Evolutionary conservation across 2,888 invertebrate genomes (phyloP).

Genomic region (Nezara viridula): DNA sequence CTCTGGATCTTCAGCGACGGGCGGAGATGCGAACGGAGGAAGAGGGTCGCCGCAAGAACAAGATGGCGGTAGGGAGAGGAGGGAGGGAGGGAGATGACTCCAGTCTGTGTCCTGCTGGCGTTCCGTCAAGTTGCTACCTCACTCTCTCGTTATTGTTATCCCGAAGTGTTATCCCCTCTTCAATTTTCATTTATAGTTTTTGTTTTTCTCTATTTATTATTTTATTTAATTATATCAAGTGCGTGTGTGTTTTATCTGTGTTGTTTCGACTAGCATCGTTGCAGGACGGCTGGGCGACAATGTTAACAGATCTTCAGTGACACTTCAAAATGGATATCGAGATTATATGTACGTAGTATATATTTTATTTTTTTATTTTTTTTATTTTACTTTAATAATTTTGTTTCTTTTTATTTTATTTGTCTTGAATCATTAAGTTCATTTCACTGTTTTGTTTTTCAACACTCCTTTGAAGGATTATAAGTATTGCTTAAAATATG

Average conservation of each 20-base stretch:
- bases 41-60: not conserved
- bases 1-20: not conserved
- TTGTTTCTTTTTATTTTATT: not conserved
- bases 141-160: not conserved
- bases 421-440: too few relatives aligned
- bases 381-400: not conserved
- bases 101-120: conserved; percentile 15
- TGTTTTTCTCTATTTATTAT: not conserved
- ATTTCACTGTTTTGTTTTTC: too few relatives aligned
- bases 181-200: not conserved
- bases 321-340: conserved; percentile 10
- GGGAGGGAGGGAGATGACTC: conserved; percentile 17
- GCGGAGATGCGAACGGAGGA: conserved; percentile 14
- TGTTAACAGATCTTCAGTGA: conserved; percentile 2
- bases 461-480: not conserved
- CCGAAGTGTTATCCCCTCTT: not conserved
- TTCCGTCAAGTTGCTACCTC: not conserved
- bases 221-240: not conserved
- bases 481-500: not conserved
- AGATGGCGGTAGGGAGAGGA: not conserved
- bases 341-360: not conserved
- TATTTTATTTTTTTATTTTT: not conserved
- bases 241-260: not conserved
- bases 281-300: not conserved
- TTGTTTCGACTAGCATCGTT: not conserved